These are phyloP conservation scores for Tapirus terrestris DNA, from an alignment of 2,113 vertebrate genomes.

Conservation along the genomic window DNA sequence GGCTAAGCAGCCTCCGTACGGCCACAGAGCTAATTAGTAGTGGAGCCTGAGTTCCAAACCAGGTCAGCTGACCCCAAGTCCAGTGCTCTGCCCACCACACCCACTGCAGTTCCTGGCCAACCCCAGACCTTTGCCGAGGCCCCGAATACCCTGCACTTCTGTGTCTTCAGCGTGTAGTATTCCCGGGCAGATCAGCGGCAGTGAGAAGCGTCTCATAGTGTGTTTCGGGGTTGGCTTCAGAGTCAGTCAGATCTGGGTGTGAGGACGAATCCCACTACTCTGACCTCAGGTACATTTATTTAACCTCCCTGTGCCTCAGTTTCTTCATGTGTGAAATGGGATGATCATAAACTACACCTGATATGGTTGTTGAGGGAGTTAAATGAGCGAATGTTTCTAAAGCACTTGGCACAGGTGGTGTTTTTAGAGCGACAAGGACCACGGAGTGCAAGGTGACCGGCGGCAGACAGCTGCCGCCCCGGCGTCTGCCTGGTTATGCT, in stretches of 20 bases:
- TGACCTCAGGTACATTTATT: background rate
- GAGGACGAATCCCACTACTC: background rate
- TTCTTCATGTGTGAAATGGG: background rate
- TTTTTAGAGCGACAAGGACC: background rate
- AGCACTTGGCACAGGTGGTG: background rate
- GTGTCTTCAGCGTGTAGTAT: too few relatives aligned
- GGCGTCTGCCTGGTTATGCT: background rate
- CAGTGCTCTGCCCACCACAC: background rate
- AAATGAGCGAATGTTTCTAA: background rate
- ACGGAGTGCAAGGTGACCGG: background rate
- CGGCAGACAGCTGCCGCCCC: background rate
- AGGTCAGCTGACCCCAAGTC: background rate
- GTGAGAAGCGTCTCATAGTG: background rate
- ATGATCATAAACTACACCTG: background rate
- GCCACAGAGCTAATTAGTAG: background rate
- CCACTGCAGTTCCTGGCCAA: background rate
- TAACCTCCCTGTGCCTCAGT: background rate
- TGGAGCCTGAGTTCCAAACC: background rate
- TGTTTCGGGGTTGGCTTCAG: background rate
- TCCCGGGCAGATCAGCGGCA: background rate
- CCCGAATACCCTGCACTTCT: background rate
- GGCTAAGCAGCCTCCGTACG: background rate
- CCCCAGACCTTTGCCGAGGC: background rate
- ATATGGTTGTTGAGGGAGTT: background rate
- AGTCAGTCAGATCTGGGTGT: background rate